Evolutionary conservation across 1,140 invertebrate species (phyloP).

Genomic region (Ectropis grisescens): DNA sequence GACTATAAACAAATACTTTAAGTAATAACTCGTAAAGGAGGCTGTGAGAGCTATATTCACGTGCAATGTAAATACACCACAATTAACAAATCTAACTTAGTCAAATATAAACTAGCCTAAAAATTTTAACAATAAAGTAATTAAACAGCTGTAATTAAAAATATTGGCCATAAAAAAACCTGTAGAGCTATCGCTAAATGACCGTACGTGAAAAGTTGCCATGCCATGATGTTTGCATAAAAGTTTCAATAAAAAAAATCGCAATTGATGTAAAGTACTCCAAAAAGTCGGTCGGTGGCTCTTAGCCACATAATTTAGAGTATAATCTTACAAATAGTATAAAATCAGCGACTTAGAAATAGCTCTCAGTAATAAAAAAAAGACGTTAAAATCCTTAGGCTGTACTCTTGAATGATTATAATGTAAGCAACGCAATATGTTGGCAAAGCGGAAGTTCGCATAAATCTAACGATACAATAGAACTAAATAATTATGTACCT

Average conservation of each 20-base stretch:
- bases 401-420: slow-evolving; percentile 67
- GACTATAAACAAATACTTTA: slow-evolving; percentile 51
- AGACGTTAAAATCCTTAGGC: slow-evolving; percentile 69
- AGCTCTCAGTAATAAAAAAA: slow-evolving; percentile 67
- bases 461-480: slow-evolving; percentile 66
- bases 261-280: slow-evolving; percentile 64
- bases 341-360: slow-evolving; percentile 67
- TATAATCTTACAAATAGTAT: slow-evolving; percentile 53
- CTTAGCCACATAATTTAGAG: slow-evolving; percentile 38
- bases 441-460: slow-evolving; percentile 65
- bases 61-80: slow-evolving; percentile 66
- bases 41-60: slow-evolving; percentile 46
- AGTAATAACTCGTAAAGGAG: slow-evolving; percentile 48
- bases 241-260: slow-evolving; percentile 52
- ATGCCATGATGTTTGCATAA: slow-evolving; percentile 61
- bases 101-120: slow-evolving; percentile 68
- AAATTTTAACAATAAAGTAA: slow-evolving; percentile 69
- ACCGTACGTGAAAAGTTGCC: slow-evolving; percentile 46
- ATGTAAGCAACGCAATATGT: slow-evolving; percentile 68
- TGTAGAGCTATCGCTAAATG: slow-evolving; percentile 68
- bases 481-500: slow-evolving; percentile 68
- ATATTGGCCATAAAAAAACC: slow-evolving; percentile 61
- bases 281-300: slow-evolving; percentile 56
- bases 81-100: slow-evolving; percentile 69
- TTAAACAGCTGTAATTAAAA: slow-evolving; percentile 58